Conservation (phyloP, 1,140 invertebrate genomes). For the Maconellicoccus hirsutus region DNA sequence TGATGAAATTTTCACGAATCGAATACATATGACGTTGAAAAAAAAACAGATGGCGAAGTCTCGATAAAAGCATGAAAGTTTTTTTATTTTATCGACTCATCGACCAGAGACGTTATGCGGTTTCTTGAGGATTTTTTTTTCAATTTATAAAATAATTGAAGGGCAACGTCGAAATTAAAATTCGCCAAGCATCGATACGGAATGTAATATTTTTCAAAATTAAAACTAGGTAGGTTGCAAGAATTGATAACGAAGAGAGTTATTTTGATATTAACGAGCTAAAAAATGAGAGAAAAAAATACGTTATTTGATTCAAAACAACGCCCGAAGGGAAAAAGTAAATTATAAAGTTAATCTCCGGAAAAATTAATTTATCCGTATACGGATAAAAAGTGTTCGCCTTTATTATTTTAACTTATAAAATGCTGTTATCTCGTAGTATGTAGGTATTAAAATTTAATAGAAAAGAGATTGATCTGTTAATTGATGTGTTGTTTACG, state of each 20-base stretch:
- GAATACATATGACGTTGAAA: too few species aligned
- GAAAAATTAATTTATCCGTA: constrained; percentile 20
- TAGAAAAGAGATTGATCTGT: constrained; percentile 10
- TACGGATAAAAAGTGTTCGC: constrained; percentile 17
- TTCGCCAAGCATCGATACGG: background rate
- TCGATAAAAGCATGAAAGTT: too few species aligned
- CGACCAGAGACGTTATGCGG: too few species aligned
- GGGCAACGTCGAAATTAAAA: constrained; percentile 3
- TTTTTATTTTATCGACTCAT: too few species aligned
- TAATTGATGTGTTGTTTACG: background rate
- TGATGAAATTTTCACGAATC: too few species aligned
- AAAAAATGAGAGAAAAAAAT: constrained; percentile 1
- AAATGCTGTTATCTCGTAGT: constrained; percentile 1
- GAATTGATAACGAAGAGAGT: background rate
- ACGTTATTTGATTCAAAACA: constrained; percentile 20
- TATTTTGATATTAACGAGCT: background rate
- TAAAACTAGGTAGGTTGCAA: background rate
- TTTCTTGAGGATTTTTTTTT: too few species aligned
- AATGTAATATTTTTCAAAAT: background rate
- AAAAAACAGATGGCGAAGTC: too few species aligned
- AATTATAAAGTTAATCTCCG: constrained; percentile 20
- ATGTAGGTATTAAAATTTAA: constrained; percentile 12
- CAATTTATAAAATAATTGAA: background rate
- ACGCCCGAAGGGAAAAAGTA: constrained; percentile 14
- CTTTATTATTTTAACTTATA: constrained; percentile 18